A percentile compares a stretch with the other conserved stretches of the same genome.
These are phyloP conservation scores for Austrofundulus limnaeus DNA, from an alignment of 2,113 vertebrate genomes.

Conservation along the genomic window DNA sequence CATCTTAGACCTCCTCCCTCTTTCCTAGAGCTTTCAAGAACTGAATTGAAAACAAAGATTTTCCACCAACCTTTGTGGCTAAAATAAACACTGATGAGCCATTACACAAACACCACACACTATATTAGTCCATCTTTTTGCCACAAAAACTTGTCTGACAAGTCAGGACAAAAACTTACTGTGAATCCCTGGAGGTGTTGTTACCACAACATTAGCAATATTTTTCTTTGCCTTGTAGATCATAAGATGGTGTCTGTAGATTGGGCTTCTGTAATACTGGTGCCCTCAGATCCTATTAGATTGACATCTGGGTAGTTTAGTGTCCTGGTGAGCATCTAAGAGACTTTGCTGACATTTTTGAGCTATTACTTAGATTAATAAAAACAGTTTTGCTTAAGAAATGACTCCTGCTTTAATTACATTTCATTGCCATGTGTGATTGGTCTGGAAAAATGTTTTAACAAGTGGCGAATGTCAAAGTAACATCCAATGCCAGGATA, in stretches of 20 bases:
- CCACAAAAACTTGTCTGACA: background rate
- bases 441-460: no score
- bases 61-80: background rate
- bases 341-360: background rate
- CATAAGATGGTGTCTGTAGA: background rate
- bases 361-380: background rate
- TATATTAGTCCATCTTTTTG: background rate
- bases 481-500: no score
- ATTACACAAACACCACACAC: background rate
- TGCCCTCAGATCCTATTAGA: background rate
- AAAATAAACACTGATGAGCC: background rate
- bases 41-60: background rate
- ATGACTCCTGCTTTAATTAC: background rate
- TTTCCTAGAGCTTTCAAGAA: constrained; percentile 4
- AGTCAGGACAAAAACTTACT: background rate
- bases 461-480: no score
- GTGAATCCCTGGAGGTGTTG: background rate
- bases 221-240: background rate
- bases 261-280: background rate
- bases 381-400: background rate
- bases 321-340: background rate
- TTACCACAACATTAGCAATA: background rate
- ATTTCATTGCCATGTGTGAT: background rate
- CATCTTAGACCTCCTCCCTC: background rate
- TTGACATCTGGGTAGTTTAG: background rate